phyloP scores from a whole-genome alignment of 2,888 invertebrate genomes.

The Gasteruption jaculator region DNA sequence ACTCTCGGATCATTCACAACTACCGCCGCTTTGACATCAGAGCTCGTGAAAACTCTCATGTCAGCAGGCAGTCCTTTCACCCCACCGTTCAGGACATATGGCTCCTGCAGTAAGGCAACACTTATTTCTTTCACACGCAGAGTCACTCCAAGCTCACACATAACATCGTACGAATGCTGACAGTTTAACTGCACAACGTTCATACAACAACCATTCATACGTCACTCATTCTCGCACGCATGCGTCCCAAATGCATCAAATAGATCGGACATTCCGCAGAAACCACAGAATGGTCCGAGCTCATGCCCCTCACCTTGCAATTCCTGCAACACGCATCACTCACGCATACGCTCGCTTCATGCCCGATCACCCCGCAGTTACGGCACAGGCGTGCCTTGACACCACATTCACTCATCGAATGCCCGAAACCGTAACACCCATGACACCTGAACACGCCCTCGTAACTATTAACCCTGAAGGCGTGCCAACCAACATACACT shows the following conservation, averaged over 20 bases:
- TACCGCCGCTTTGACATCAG: slow-evolving; percentile 10
- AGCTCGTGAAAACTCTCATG: slow-evolving; percentile 6
- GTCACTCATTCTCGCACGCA: not conserved
- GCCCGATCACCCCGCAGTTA: slow-evolving; percentile 8
- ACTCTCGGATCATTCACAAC: slow-evolving; percentile 9
- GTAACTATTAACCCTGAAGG: slow-evolving; percentile 5
- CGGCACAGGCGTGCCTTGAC: slow-evolving; percentile 3
- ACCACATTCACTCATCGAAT: slow-evolving; percentile 9
- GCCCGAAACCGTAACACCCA: slow-evolving; percentile 13
- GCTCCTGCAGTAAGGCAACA: slow-evolving; percentile 12
- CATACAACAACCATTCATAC: no score
- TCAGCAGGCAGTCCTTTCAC: slow-evolving; percentile 3
- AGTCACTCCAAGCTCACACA: no score
- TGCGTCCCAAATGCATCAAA: not conserved
- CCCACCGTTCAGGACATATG: slow-evolving; percentile 1
- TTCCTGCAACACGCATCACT: slow-evolving; percentile 3
- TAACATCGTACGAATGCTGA: no score
- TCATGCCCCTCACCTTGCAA: slow-evolving; percentile 3
- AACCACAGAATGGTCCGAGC: no score
- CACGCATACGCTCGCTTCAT: not conserved
- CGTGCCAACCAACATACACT: slow-evolving; percentile 3
- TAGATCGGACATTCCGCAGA: slow-evolving; percentile 7
- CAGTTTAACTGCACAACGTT: no score
- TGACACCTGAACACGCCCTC: slow-evolving; percentile 6
- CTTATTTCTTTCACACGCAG: slow-evolving; percentile 9